A percentile compares a stretch with the other conserved stretches of the same genome.
Evolutionary conservation across 2,113 vertebrate genomes (phyloP).

Genomic region (Siphamia tubifer): DNA sequence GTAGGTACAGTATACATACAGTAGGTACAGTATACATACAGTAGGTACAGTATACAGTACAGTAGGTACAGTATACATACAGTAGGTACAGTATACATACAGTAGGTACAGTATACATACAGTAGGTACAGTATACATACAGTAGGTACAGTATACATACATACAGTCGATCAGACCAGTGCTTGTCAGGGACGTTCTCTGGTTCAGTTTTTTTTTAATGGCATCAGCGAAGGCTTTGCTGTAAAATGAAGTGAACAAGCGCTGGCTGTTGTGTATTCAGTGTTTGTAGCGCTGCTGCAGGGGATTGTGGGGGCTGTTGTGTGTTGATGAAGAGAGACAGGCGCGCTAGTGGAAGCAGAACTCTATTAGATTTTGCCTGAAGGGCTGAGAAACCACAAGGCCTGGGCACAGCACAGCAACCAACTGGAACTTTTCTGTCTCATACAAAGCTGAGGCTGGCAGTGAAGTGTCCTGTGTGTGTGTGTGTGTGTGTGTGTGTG

Average conservation of each 20-base stretch:
- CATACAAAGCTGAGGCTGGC: background rate
- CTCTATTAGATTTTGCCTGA: conserved; percentile 55
- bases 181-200: background rate
- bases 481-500: too few species aligned
- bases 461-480: background rate
- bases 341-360: conserved; percentile 39
- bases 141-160: too few species aligned
- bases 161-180: background rate
- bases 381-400: conserved; percentile 10
- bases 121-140: too few species aligned
- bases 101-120: too few species aligned
- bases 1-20: too few species aligned
- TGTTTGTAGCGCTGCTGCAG: conserved; percentile 46
- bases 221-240: conserved; percentile 34
- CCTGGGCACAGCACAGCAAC: conserved; percentile 8
- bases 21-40: too few species aligned
- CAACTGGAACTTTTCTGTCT: background rate
- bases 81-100: too few species aligned
- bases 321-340: conserved; percentile 59
- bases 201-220: conserved; percentile 26
- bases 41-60: too few species aligned
- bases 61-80: too few species aligned
- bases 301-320: conserved; percentile 45
- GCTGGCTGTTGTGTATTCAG: conserved; percentile 22
- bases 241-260: conserved; percentile 47